Evolutionary conservation across 2,888 invertebrate species (phyloP), one percentile per base, ranked within the genome.

Genomic region (Caenorhabditis sp.): DNA sequence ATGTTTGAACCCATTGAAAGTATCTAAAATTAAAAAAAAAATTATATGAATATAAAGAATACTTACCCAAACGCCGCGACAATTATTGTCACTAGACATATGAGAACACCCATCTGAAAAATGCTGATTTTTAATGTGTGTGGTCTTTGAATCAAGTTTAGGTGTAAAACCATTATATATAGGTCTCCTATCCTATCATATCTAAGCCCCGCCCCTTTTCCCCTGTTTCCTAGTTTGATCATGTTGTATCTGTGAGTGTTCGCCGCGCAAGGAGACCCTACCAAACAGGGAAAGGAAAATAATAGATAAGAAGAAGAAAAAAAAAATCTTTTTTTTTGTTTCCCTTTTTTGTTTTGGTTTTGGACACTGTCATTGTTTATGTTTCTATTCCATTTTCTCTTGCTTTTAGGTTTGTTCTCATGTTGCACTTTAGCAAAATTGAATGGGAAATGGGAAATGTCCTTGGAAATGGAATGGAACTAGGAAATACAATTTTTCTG

Each of bases 1-100:
- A 90, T 1, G 55, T 68, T 4, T 80, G 78, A 13, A 67, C 44
- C 67, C 82, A 80, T 61, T 76, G 62, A 60, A 71, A 79, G n/a
- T 79, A 71, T 26, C 78, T 78, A n/a, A 35, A 58, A 62, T 4
- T 4, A n/a, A 40, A 13, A 61, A 35, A 3, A 37, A 40, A 9
- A 24, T 44, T 4, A 32, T 6, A n/a, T 32, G 28, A 69, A 51
- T 26, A 51, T 9, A 6, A 22, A 24, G 18, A 3, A 4, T 37
- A 47, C 62, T 64, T 24, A 71, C 71, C 71, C 56, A 44, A 26
- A 18, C 22, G 64, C 2, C 1, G 51, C 28, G 9, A 18, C 44
- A 47, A 71, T 8, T 32, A 71, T 26, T 26, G 44, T 35, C 20
- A 64, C 20, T 24, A 62, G 28, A 40, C 62, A 55, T 55, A 62